phyloP scores from a whole-genome alignment of 2,797 vertebrate species.

The Psittacula echo region DNA sequence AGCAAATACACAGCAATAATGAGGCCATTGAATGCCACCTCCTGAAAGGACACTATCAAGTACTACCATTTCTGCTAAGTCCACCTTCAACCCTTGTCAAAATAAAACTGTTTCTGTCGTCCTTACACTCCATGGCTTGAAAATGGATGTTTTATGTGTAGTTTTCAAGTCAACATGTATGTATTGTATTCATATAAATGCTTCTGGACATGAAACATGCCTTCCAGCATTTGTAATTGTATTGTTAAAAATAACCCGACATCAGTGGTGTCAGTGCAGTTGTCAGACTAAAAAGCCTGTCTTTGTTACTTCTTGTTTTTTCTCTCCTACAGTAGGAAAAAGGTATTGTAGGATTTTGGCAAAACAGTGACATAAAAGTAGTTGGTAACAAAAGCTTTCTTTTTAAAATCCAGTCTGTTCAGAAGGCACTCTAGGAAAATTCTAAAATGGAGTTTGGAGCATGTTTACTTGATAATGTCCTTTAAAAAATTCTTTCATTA shows the following conservation, averaged over 20 bases:
- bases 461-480: constrained; percentile 66
- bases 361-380: neutral
- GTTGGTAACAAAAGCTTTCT: neutral
- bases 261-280: neutral
- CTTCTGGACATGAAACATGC: neutral
- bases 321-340: neutral
- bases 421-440: constrained; percentile 3
- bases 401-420: neutral
- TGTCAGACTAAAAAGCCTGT: constrained; percentile 19
- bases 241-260: neutral
- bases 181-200: neutral
- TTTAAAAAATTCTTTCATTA: constrained; percentile 48
- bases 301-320: neutral
- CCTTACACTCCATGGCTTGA: constrained; percentile 27
- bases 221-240: neutral
- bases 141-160: neutral
- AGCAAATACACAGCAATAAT: constrained; percentile 64
- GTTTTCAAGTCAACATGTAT: neutral
- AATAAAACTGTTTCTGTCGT: neutral
- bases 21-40: constrained; percentile 65
- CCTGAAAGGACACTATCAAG: constrained; percentile 75
- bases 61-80: constrained; percentile 36
- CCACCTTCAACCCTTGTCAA: neutral
- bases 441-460: constrained; percentile 25
- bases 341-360: neutral